Evolutionary conservation across 2,888 invertebrate genomes (phyloP).

Genomic region (Fragum fragum): DNA sequence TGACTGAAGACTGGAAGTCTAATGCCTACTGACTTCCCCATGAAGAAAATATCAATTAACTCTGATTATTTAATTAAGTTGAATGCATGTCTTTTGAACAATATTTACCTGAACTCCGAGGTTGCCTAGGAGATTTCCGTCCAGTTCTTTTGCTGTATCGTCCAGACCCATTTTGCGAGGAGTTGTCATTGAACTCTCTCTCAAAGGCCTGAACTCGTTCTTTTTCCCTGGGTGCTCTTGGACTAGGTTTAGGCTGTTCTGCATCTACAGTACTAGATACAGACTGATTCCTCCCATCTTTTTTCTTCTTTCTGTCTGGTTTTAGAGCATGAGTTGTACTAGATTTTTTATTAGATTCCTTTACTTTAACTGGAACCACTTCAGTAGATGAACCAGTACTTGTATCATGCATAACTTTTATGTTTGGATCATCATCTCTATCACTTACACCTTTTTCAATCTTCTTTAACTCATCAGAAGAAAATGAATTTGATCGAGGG

Average conservation of each 20-base stretch:
- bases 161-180: slow-evolving; percentile 53
- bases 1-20: too few species aligned
- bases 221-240: slow-evolving; percentile 25
- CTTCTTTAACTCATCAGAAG: slow-evolving; percentile 72
- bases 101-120: slow-evolving; percentile 40
- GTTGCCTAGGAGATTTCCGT: slow-evolving; percentile 61
- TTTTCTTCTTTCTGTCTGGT: slow-evolving; percentile 59
- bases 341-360: slow-evolving; percentile 46
- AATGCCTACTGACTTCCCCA: too few species aligned
- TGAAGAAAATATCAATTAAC: too few species aligned
- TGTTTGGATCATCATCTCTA: slow-evolving; percentile 58
- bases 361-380: slow-evolving; percentile 54
- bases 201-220: slow-evolving; percentile 28
- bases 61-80: too few species aligned
- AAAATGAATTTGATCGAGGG: slow-evolving; percentile 73
- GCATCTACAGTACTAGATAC: slow-evolving; percentile 55
- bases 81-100: background rate
- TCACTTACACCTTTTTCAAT: slow-evolving; percentile 48
- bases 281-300: slow-evolving; percentile 54
- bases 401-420: slow-evolving; percentile 43
- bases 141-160: slow-evolving; percentile 63
- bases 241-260: slow-evolving; percentile 29
- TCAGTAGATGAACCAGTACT: slow-evolving; percentile 64
- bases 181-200: slow-evolving; percentile 47
- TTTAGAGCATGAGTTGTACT: slow-evolving; percentile 61